phyloP scores from a whole-genome alignment of 2,113 vertebrate genomes.

The Meriones unguiculatus region DNA sequence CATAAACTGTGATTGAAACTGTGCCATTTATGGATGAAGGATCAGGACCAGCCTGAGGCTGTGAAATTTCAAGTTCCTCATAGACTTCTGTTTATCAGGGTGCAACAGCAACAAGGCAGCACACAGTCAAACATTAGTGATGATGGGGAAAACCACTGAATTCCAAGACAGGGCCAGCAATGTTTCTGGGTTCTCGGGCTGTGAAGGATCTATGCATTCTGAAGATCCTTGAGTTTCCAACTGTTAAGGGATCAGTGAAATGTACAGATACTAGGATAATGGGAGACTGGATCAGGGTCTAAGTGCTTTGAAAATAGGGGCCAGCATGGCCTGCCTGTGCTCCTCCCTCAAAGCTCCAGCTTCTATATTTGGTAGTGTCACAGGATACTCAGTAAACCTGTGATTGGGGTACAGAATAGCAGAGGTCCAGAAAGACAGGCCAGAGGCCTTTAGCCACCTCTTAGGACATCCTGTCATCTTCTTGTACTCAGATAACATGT shows the following conservation, averaged over 20 bases:
- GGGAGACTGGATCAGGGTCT: background rate
- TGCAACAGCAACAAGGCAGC: background rate
- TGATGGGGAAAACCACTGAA: background rate
- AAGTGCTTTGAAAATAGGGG: background rate
- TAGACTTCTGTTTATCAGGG: background rate
- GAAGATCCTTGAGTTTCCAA: background rate
- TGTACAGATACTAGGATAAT: background rate
- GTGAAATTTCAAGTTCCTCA: conserved; percentile 18
- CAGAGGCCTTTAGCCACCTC: background rate
- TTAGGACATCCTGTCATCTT: background rate
- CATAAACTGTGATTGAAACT: background rate
- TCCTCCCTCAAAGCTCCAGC: background rate
- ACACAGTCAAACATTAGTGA: background rate
- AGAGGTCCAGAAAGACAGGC: background rate
- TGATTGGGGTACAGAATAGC: no score
- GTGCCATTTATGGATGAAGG: background rate
- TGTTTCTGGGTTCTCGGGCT: background rate
- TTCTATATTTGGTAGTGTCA: background rate
- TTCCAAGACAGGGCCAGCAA: background rate
- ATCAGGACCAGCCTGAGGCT: background rate
- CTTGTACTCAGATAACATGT: background rate
- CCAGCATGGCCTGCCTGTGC: background rate
- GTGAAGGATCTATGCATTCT: background rate
- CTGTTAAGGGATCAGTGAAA: background rate
- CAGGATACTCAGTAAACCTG: background rate